Percentiles rank a stretch among this genome's conserved stretches.
Conservation (phyloP, 2,113 vertebrate species). For the Semicossyphus pulcher region DNA sequence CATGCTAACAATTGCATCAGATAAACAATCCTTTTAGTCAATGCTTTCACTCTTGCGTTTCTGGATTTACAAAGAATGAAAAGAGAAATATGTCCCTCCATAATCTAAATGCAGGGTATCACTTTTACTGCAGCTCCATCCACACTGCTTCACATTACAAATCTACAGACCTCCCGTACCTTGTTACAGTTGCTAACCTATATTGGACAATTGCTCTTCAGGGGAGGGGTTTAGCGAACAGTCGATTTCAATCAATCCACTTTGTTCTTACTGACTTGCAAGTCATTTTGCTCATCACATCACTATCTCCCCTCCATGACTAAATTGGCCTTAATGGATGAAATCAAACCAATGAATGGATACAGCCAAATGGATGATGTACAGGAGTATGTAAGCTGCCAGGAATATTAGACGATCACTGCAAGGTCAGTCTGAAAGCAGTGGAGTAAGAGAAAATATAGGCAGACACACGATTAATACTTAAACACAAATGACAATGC, state of each 20-base stretch:
- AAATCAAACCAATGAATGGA: slow-evolving; percentile 66
- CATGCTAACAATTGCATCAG: not conserved
- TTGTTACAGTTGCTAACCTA: not conserved
- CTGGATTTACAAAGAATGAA: not conserved
- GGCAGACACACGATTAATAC: not conserved
- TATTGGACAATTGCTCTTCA: not conserved
- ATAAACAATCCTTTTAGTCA: not conserved
- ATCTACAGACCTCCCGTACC: not conserved
- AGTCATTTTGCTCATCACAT: slow-evolving; percentile 22
- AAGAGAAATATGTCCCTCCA: not conserved
- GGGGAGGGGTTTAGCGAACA: not conserved
- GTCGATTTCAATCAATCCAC: slow-evolving; percentile 35
- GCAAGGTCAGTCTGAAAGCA: slow-evolving; percentile 55
- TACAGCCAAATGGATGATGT: slow-evolving; percentile 45
- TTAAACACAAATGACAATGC: not conserved
- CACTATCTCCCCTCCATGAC: slow-evolving; percentile 8
- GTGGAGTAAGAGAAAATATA: slow-evolving; percentile 17
- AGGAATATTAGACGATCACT: slow-evolving; percentile 50
- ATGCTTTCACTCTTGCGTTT: not conserved
- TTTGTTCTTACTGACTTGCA: slow-evolving; percentile 14
- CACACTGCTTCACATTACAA: not conserved
- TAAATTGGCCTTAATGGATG: slow-evolving; percentile 58
- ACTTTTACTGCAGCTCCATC: not conserved
- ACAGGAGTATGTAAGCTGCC: slow-evolving; percentile 20
- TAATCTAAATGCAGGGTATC: not conserved